These are phyloP conservation scores for Odontothrips loti DNA, from an alignment of 2,888 invertebrate genomes.

Conservation along the genomic window DNA sequence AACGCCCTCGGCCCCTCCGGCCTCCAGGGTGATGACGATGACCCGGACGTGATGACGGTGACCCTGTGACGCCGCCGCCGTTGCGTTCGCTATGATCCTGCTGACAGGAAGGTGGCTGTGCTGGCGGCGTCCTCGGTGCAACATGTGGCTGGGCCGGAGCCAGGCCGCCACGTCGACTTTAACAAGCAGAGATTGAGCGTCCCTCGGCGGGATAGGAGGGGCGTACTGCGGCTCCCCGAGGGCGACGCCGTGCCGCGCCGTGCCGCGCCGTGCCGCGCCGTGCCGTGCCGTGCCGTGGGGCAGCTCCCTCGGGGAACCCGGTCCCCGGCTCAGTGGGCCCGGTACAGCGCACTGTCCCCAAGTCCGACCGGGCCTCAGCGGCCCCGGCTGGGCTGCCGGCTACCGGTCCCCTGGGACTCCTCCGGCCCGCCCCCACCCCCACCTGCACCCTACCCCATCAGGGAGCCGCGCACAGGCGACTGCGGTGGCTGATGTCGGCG, in stretches of 20 bases:
- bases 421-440: conserved; percentile 20
- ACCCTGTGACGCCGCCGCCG: neutral
- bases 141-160: conserved; percentile 38
- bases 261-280: neutral
- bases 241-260: neutral
- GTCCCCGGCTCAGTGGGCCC: neutral
- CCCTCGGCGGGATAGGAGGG: conserved; percentile 44
- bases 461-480: neutral
- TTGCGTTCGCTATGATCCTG: no score
- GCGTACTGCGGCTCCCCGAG: conserved; percentile 41
- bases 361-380: conserved; percentile 38
- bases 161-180: conserved; percentile 33
- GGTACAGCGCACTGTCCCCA: no score
- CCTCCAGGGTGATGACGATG: neutral
- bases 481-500: neutral
- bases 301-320: neutral
- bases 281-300: neutral
- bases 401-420: no score
- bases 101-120: neutral
- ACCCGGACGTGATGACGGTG: neutral
- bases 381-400: conserved; percentile 38
- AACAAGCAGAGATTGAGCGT: conserved; percentile 23
- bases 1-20: neutral
- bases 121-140: neutral
- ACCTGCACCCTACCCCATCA: neutral